Conservation (phyloP, 2,113 vertebrate genomes). For the Patagioenas fasciata region DNA sequence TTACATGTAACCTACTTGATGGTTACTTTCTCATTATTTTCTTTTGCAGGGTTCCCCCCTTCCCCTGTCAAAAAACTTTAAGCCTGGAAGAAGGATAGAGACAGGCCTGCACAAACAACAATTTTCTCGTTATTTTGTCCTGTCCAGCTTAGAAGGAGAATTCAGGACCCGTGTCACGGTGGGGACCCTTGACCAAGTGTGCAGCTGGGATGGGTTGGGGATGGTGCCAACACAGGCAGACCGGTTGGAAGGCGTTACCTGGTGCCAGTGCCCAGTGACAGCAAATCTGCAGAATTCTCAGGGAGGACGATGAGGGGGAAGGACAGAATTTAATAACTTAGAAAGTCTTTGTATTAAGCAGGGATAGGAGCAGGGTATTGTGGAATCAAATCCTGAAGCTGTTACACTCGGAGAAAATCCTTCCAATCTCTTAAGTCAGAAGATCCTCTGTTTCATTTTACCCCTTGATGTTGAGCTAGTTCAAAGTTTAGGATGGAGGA, state of each 20-base stretch:
- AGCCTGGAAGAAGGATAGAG: background rate
- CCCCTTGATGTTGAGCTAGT: conserved; percentile 33
- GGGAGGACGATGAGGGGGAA: background rate
- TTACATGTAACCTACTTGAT: background rate
- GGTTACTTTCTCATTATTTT: background rate
- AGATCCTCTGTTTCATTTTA: conserved; percentile 48
- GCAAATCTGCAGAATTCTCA: background rate
- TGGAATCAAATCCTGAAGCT: conserved; percentile 47
- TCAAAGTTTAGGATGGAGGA: conserved; percentile 37
- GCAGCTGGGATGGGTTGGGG: background rate
- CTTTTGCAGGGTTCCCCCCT: background rate
- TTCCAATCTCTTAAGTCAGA: conserved; percentile 64
- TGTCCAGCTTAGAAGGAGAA: background rate
- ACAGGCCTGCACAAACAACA: rapidly evolving
- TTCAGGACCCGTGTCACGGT: background rate
- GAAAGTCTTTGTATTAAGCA: conserved; percentile 44
- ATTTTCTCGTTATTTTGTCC: background rate
- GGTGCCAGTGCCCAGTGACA: background rate
- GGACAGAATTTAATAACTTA: background rate
- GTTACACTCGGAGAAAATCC: conserved; percentile 63
- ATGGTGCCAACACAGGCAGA: background rate
- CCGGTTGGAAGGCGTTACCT: background rate
- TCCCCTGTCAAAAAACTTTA: rapidly evolving
- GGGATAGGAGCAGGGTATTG: conserved; percentile 2
- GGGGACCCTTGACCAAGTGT: background rate